These are phyloP conservation scores for Ara ararauna DNA, from an alignment of 2,797 vertebrate species.

Conservation along the genomic window DNA sequence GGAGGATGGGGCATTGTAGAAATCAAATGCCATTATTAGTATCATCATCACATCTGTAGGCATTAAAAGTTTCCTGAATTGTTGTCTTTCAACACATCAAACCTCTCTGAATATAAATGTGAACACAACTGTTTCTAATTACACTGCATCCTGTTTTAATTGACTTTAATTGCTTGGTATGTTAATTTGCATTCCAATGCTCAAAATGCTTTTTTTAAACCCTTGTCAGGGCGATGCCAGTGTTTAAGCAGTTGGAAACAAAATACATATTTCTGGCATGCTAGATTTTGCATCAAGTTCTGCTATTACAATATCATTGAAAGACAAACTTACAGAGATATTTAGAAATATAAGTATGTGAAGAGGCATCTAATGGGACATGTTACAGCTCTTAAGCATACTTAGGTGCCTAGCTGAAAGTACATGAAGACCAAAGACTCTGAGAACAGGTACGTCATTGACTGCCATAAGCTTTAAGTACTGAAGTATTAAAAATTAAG, in stretches of 20 bases:
- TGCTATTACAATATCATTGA: background rate
- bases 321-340: background rate
- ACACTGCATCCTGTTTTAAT: constrained; percentile 79
- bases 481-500: background rate
- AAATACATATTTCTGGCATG: constrained; percentile 34
- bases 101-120: constrained; percentile 75
- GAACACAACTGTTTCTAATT: constrained; percentile 79
- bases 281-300: background rate
- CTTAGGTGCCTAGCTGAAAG: background rate
- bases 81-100: constrained; percentile 71
- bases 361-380: background rate
- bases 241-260: constrained; percentile 60
- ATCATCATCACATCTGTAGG: constrained; percentile 31
- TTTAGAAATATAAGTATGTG: background rate
- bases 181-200: constrained; percentile 79
- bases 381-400: background rate
- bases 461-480: background rate
- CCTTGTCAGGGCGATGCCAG: constrained; percentile 59
- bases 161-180: constrained; percentile 78
- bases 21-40: constrained; percentile 16
- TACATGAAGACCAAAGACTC: background rate
- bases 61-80: constrained; percentile 69
- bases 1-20: background rate
- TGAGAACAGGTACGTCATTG: background rate
- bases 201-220: constrained; percentile 72